A percentile compares a stretch with the other conserved stretches of the same genome.
Evolutionary conservation across 1,140 invertebrate species (phyloP).

Genomic region (Tetragonula clypearis): DNA sequence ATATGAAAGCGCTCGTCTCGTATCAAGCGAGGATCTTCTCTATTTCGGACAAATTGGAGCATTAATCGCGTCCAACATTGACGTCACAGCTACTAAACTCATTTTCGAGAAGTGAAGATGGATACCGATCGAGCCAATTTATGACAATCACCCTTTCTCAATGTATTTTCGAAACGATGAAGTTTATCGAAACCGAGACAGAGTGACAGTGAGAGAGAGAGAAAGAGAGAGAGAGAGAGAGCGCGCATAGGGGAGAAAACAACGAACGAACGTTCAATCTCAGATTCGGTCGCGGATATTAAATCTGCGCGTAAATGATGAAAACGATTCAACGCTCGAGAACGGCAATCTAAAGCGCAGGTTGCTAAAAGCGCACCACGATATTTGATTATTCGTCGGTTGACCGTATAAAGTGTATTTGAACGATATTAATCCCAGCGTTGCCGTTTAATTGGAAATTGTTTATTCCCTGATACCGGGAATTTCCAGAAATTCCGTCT

Average conservation of each 20-base stretch:
- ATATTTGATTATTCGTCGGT: constrained; percentile 27
- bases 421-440: constrained; percentile 26
- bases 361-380: constrained; percentile 19
- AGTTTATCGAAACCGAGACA: not conserved
- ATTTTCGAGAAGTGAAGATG: not conserved
- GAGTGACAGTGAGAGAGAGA: no score
- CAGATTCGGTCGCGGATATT: constrained; percentile 1
- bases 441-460: constrained; percentile 13
- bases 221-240: no score
- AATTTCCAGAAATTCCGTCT: not conserved
- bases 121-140: not conserved
- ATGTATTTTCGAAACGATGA: not conserved
- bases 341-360: constrained; percentile 7
- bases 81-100: not conserved
- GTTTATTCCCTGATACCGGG: not conserved
- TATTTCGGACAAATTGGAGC: not conserved
- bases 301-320: constrained; percentile 5
- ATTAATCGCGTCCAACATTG: not conserved
- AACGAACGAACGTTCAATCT: not conserved
- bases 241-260: not conserved
- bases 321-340: not conserved
- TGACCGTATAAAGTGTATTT: constrained; percentile 21
- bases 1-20: not conserved
- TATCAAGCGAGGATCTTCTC: not conserved
- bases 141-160: not conserved